phyloP scores from a whole-genome alignment of 1,140 invertebrate species.

The Pseudobourletiella spinata region DNA sequence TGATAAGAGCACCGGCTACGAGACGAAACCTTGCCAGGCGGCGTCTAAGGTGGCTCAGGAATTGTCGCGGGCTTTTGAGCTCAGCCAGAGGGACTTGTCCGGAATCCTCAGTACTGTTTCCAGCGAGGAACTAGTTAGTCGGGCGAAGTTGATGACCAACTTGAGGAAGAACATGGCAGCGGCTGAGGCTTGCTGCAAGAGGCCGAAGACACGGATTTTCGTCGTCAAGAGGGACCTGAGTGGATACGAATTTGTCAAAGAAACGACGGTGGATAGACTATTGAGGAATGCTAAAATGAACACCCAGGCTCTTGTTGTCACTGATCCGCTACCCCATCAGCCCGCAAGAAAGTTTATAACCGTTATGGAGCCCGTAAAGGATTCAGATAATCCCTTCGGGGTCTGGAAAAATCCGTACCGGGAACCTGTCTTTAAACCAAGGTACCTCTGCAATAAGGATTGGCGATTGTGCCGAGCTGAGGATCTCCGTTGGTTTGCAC shows the following conservation, averaged over 20 bases:
- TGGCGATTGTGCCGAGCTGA: not conserved
- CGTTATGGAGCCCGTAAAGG: constrained; percentile 16
- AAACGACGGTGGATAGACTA: not conserved
- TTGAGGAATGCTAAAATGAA: not conserved
- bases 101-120: constrained; percentile 12
- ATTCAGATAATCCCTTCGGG: constrained; percentile 12
- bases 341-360: constrained; percentile 15
- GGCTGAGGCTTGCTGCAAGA: not conserved
- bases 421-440: constrained; percentile 22
- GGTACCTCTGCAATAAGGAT: constrained; percentile 12
- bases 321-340: constrained; percentile 5
- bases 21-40: not conserved
- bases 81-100: not conserved
- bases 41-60: constrained; percentile 1
- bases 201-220: constrained; percentile 21
- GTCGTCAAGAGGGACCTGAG: constrained; percentile 17
- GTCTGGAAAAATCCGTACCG: constrained; percentile 13
- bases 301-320: constrained; percentile 8
- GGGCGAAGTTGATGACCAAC: not conserved
- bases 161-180: not conserved
- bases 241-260: constrained; percentile 7
- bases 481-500: constrained; percentile 24
- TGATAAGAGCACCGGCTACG: not conserved
- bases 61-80: not conserved
- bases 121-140: constrained; percentile 6